Base-by-base conservation (phyloP, 2,113 vertebrate species). In the Propithecus coquereli region DNA sequence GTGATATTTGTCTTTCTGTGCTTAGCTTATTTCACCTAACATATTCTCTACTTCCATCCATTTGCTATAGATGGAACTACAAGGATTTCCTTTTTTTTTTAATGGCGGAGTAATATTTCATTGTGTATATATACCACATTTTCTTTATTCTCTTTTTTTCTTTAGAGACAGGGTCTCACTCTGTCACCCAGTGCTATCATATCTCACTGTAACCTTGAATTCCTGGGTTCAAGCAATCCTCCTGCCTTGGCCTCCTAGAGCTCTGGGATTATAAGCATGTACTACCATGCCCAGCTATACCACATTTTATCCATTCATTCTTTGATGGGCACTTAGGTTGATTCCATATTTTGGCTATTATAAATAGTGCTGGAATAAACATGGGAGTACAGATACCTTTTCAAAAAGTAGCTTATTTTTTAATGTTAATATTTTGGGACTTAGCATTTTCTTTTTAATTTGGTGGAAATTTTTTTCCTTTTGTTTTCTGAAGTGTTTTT, bases 401-500 rank as follows among this genome's bases (percentile, higher is more conserved):
- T 47, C 73, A 45, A 32, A 76, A 65, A 77, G 17, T 59, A 61
- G 14, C 22, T 91, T 82, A 59, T 61, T 83, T 91, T 93, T 85
- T 45, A 59, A 32, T 73, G 40, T 71, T 90, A 74, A 5, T 68
- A 45, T 95, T 80, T 87, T 90, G 34, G 47, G 65, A 68, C 40
- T n/a, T 23, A 23, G 54, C 71, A n/a, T 3, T 87, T 86, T 66
- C n/a, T 52, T 83, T 84, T 92, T 71, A 93, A 25, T 90, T 85
- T 86, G 81, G n/a, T 34, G 7, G 10, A 85, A 66, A 85, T 20
- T 18, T 52, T 87, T 65, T 82, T n/a, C 12, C 2, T 65, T 90
- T 94, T 85, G 37, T 63, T 71, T 96, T 92, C 18, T 71, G 18
- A 79, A 88, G 34, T 95, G 71, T 82, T 92, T 93, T 91, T 63